A percentile compares a stretch with the other conserved stretches of the same genome.
Conservation (phyloP, 2,113 vertebrate genomes). For the Henicopernis longicauda region DNA sequence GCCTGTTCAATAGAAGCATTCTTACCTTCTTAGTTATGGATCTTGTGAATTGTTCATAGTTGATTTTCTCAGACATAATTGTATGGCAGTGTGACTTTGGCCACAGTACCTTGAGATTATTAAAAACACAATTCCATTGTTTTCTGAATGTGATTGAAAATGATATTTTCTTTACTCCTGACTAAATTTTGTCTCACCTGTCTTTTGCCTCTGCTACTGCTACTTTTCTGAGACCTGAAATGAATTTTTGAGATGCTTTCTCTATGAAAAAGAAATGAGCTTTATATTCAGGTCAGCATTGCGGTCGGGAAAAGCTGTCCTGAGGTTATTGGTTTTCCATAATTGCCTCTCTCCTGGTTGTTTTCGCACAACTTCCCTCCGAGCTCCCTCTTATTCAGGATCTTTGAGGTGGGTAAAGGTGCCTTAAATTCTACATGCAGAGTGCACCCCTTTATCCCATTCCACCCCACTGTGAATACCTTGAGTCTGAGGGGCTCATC, state of each 20-base stretch:
- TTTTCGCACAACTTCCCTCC: neutral
- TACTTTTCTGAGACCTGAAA: neutral
- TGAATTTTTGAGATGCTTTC: neutral
- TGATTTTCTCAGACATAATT: neutral
- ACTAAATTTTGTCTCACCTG: neutral
- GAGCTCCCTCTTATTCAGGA: neutral
- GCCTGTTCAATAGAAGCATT: neutral
- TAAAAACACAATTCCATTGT: neutral
- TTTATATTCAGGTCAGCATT: slow-evolving; percentile 5
- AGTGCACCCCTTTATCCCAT: neutral
- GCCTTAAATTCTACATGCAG: neutral
- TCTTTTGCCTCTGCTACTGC: neutral
- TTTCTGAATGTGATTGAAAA: neutral
- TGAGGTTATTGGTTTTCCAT: slow-evolving; percentile 5
- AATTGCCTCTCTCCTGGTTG: neutral
- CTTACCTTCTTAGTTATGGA: neutral
- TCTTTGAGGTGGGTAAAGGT: neutral
- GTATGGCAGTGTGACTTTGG: neutral
- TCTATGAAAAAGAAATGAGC: neutral
- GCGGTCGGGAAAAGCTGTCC: neutral
- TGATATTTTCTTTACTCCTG: neutral
- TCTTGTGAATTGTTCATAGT: neutral
- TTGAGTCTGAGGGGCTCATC: neutral
- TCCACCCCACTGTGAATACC: neutral
- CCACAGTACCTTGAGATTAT: neutral